Percentiles rank a stretch among this genome's conserved stretches.
phyloP scores from a whole-genome alignment of 1,140 invertebrate genomes.

The Heliconius hermathena region DNA sequence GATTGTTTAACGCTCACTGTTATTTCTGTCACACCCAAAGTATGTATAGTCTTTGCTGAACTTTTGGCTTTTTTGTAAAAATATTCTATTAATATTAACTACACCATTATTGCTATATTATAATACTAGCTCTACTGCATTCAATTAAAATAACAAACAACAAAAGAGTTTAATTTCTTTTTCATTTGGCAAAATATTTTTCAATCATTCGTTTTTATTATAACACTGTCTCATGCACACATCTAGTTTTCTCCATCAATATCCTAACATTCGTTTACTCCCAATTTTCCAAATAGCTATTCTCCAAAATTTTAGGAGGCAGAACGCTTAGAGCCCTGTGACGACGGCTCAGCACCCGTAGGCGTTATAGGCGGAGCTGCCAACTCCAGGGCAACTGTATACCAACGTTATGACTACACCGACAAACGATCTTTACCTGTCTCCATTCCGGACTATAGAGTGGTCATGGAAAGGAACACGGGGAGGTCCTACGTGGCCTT shows the following conservation, averaged over 20 bases:
- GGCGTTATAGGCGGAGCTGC: constrained; percentile 85
- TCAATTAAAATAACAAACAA: too few species aligned
- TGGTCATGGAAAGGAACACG: constrained; percentile 85
- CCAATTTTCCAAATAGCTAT: background rate
- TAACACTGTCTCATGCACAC: background rate
- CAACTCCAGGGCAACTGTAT: constrained; percentile 66
- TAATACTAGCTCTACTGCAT: too few species aligned
- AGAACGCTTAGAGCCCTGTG: constrained; percentile 92
- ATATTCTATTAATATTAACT: background rate
- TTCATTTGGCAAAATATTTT: background rate
- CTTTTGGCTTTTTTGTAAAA: background rate
- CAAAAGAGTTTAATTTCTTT: background rate
- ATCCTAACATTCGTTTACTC: background rate
- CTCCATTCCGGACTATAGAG: constrained; percentile 91
- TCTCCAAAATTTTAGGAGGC: constrained; percentile 85
- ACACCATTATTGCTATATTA: too few species aligned
- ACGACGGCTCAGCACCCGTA: constrained; percentile 93
- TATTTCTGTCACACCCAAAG: constrained; percentile 96
- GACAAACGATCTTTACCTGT: constrained; percentile 99
- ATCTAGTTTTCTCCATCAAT: background rate
- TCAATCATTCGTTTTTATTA: background rate
- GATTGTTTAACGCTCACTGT: constrained; percentile 97
- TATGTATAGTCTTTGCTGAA: constrained; percentile 61
- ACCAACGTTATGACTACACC: constrained; percentile 91
- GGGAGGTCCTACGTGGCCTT: constrained; percentile 97